phyloP scores from a whole-genome alignment of 2,113 vertebrate species.

The western clawed frog (Xenopus tropicalis) region DNA sequence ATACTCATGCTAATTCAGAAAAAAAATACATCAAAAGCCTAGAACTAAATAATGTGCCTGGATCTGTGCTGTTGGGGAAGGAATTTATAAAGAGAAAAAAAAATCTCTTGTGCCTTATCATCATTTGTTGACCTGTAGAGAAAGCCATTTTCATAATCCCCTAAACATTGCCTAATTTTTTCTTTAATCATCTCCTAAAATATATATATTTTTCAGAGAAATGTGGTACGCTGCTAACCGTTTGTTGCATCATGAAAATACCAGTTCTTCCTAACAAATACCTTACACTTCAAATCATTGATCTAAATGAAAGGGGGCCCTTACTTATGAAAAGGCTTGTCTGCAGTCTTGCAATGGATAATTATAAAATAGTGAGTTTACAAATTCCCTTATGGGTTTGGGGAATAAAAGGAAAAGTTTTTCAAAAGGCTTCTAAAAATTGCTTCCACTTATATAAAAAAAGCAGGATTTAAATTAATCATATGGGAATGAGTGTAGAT shows the following conservation, averaged over 20 bases:
- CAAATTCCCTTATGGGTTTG: background rate
- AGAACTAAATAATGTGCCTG: constrained; percentile 92
- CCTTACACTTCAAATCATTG: background rate
- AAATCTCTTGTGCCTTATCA: constrained; percentile 96
- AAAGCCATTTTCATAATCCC: constrained; percentile 87
- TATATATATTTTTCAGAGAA: constrained; percentile 33
- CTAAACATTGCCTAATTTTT: constrained; percentile 86
- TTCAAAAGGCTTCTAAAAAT: no score
- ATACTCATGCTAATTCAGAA: constrained; percentile 90
- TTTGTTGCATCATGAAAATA: background rate
- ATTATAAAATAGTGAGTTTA: background rate
- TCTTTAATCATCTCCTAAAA: constrained; percentile 74
- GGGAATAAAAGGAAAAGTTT: background rate
- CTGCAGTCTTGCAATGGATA: background rate
- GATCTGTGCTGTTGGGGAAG: constrained; percentile 96
- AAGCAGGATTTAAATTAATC: no score
- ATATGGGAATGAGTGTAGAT: no score
- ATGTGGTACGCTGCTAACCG: background rate
- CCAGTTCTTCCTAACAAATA: no score
- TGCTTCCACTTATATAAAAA: no score
- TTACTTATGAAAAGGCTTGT: background rate
- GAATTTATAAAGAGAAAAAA: constrained; percentile 88
- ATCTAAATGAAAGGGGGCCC: background rate
- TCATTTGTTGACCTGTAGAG: constrained; percentile 98
- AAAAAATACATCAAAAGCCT: constrained; percentile 97